Conservation (phyloP, 2,113 vertebrate species). For the Acrocephalus kingi region DNA sequence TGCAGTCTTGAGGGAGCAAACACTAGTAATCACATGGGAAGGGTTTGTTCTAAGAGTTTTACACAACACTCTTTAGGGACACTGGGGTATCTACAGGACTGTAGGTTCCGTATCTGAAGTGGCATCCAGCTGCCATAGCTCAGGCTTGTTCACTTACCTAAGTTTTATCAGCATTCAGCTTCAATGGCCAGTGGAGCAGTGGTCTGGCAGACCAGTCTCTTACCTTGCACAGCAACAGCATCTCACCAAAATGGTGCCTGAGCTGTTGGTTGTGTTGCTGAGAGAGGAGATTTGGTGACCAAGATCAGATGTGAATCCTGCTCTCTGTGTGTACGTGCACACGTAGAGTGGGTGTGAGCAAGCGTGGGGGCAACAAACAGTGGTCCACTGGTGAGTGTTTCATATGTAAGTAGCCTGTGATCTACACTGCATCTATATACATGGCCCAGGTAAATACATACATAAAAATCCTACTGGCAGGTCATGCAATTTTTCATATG, state of each 20-base stretch:
- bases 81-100: background rate
- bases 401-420: background rate
- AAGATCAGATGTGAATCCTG: background rate
- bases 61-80: background rate
- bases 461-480: background rate
- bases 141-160: background rate
- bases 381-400: background rate
- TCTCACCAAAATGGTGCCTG: background rate
- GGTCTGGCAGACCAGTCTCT: background rate
- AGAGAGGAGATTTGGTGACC: background rate
- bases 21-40: background rate
- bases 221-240: background rate
- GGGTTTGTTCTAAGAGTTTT: background rate
- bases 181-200: background rate
- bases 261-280: background rate
- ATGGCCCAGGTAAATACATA: background rate
- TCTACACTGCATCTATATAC: background rate
- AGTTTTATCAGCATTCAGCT: background rate
- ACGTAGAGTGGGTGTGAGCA: rapidly evolving
- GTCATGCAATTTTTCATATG: background rate
- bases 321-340: background rate
- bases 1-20: background rate
- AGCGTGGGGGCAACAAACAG: background rate
- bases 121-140: background rate
- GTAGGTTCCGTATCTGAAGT: background rate